Evolutionary conservation across 2,797 vertebrate genomes (phyloP), one percentile per base, ranked within the genome.

Genomic region (Gorsachius magnificus): DNA sequence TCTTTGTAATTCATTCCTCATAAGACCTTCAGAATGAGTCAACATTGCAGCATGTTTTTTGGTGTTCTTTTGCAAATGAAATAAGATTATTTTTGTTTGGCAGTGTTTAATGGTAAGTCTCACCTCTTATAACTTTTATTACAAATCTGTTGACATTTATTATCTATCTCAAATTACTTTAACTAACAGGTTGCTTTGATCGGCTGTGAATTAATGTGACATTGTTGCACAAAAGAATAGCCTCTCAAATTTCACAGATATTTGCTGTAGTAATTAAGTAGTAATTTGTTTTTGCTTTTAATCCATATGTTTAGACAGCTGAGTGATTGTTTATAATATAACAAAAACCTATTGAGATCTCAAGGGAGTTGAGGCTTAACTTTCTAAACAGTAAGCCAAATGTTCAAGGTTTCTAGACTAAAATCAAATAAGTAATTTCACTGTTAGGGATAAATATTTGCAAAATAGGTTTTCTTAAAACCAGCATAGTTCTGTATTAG

Each of bases 181-280:
- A 77, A 66, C 51, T 89, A 91, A 90, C 56, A 68, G 26, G 48
- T 66, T 92, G 54, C 81, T 96, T 95, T 92, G 82, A 89, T 95
- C 2, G 3, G 64, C 63, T 94, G 1, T 91, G 48, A 82, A 75
- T 92, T 96, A 82, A 68, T 74, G 8, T 82, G 58, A 48, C 70
- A 57, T 83, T 63, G 75, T 95, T 92, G 45, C 74, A 76, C 48
- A 66, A 79, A 94, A 92, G 72, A 93, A 74, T 91, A 91, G 91
- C 90, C 85, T 95, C 85, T 96, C 64, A 92, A 74, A 94, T 84
- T 95, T 92, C 86, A 79, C 35, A 92, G 68, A 54, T 95, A 92
- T 84, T 94, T 97, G 36, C 53, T 90, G 64, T 74, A 92, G 86
- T 94, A 95, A 89, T 96, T 96, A 96, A 95, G 93, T 33, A 88